These are phyloP conservation scores for Catostylus mosaicus DNA, from an alignment of 30 jellyfish, hydroid and myxozoan genomes.

Conservation along the genomic window DNA sequence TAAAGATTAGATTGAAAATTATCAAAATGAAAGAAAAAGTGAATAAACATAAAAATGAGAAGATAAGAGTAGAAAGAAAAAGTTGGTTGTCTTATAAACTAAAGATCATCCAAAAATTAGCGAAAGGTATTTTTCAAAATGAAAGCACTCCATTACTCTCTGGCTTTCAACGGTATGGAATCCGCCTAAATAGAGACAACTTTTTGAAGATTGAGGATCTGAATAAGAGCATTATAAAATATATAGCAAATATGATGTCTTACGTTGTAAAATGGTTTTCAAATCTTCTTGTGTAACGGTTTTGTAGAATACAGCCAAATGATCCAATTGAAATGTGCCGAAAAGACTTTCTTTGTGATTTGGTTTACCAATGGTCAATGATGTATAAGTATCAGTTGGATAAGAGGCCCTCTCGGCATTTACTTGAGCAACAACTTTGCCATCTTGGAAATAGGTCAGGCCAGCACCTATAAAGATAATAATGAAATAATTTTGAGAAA, in stretches of 20 bases:
- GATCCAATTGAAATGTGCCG: slow-evolving; percentile 87
- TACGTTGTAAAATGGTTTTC: slow-evolving; percentile 53
- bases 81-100: no score
- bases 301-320: slow-evolving; percentile 76
- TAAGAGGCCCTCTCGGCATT: slow-evolving; percentile 58
- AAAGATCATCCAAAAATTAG: no score
- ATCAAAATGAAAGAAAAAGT: no score
- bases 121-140: no score
- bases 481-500: no score
- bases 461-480: slow-evolving; percentile 44
- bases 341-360: slow-evolving; percentile 86
- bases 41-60: not conserved
- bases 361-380: slow-evolving; percentile 90
- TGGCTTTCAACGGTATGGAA: no score
- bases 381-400: slow-evolving; percentile 72
- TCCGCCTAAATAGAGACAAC: not conserved
- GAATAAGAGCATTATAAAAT: not conserved
- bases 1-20: not conserved
- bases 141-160: no score
- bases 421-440: slow-evolving; percentile 38
- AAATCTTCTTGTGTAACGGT: slow-evolving; percentile 33
- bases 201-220: not conserved
- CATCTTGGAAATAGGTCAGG: slow-evolving; percentile 60
- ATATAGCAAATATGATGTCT: not conserved
- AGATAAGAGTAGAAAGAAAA: not conserved